A percentile compares a stretch with the other conserved stretches of the same genome.
Conservation (phyloP, 2,888 invertebrate genomes). For the Drosophila kuntzei region DNA sequence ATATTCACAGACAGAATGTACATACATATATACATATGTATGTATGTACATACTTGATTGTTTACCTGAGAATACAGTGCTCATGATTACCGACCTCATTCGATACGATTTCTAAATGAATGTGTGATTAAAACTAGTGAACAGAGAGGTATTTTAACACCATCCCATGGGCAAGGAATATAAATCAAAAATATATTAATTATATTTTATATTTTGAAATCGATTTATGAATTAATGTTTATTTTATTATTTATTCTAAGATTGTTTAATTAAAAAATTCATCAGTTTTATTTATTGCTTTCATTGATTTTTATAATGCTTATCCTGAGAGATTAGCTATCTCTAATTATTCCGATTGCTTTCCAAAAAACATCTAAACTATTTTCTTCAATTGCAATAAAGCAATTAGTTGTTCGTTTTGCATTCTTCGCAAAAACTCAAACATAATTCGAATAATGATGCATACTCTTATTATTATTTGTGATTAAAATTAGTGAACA, state of each 20-base stretch:
- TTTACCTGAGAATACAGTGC: constrained; percentile 3
- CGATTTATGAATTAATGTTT: no score
- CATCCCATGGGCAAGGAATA: background rate
- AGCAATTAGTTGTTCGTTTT: constrained; percentile 7
- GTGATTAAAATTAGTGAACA: no score
- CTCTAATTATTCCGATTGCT: background rate
- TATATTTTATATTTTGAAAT: no score
- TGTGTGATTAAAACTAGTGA: constrained; percentile 7
- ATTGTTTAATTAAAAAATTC: background rate
- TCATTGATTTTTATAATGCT: background rate
- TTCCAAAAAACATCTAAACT: no score
- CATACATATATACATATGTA: background rate
- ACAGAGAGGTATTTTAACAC: background rate
- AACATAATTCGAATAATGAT: constrained; percentile 38
- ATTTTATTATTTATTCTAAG: background rate
- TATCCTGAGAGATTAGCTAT: background rate
- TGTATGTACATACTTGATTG: constrained; percentile 1
- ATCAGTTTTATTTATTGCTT: background rate
- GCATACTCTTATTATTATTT: constrained; percentile 45
- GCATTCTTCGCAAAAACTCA: constrained; percentile 15
- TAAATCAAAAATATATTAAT: no score
- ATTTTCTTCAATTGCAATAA: constrained; percentile 8
- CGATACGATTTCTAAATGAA: background rate
- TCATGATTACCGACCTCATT: constrained; percentile 2
- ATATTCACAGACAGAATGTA: constrained; percentile 1